Evolutionary conservation across 2,113 vertebrate genomes (phyloP), one percentile per base, ranked within the genome.

Genomic region (Dendropsophus ebraccatus): DNA sequence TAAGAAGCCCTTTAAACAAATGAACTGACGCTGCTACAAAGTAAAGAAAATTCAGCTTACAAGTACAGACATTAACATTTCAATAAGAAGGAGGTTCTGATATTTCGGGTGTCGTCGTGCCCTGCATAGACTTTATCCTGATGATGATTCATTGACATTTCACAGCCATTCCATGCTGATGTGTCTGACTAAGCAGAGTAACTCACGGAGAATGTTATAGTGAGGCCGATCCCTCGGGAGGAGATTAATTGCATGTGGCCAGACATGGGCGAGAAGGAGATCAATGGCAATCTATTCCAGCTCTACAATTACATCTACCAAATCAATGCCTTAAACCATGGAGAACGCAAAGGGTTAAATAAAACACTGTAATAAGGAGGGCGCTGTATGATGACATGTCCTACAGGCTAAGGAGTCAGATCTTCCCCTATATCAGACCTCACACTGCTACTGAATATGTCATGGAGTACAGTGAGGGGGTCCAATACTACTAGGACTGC

Each of bases 121-220:
- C n/a, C 74, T 32, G 16, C 49, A 8, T 32, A 54, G 2, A 32
- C 2, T 37, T 70, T 41, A 70, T 41, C 67, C 21, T 70, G 25
- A 28, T n/a, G 58, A 23, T 25, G 69, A 74, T 35, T 83, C 69
- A 83, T 83, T 16, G 14, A n/a, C 45, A 73, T 72, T 54, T 72
- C 67, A 54, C 69, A 73, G 49, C 82, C 60, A 60, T 45, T 32
- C 47, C 41, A 35, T 74, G 30, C 69, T 72, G 23, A 84, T 56
- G 47, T 30, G 82, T 56, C 81, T 75, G 69, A 84, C 49, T 58
- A 75, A 74, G 45, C 82, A 52, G 78, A 65, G 23, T 62, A 62
- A 81, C 65, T 79, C 11, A 4, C 14, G 52, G 52, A 79, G 76
- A 58, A 79, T 79, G 56, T 81, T 47, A 37, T 17, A n/a, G 78